Conservation (phyloP, 2,888 invertebrate species). For the Biston stratarius region DNA sequence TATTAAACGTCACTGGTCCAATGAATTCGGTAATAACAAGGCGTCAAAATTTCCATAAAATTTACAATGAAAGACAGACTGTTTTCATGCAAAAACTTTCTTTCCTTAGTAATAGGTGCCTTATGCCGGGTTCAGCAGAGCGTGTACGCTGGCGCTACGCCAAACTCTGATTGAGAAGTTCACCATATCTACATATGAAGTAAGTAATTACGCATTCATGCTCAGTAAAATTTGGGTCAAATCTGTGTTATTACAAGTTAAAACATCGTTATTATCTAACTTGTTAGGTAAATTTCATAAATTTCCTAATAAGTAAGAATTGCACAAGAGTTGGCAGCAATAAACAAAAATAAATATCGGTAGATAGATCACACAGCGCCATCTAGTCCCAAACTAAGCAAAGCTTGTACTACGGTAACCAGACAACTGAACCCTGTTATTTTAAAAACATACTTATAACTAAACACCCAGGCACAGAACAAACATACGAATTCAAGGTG, state of each 20-base stretch:
- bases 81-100: not conserved
- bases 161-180: constrained; percentile 41
- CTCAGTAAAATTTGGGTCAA: not conserved
- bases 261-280: not conserved
- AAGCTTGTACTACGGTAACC: too few relatives aligned
- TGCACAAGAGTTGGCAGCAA: too few relatives aligned
- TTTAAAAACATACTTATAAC: too few relatives aligned
- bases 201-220: constrained; percentile 4
- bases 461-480: too few relatives aligned
- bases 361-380: too few relatives aligned
- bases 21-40: constrained; percentile 39
- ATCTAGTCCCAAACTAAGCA: too few relatives aligned
- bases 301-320: too few relatives aligned
- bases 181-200: constrained; percentile 12
- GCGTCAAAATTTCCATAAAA: constrained; percentile 23
- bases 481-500: too few relatives aligned
- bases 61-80: constrained; percentile 7
- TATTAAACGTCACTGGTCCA: constrained; percentile 55
- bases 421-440: too few relatives aligned
- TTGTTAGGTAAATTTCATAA: too few relatives aligned
- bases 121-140: constrained; percentile 24
- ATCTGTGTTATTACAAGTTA: not conserved
- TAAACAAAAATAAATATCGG: too few relatives aligned
- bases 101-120: not conserved
- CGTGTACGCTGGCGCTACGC: constrained; percentile 35